Evolutionary conservation across 1,140 invertebrate species (phyloP).

Genomic region (Lineus longissimus): DNA sequence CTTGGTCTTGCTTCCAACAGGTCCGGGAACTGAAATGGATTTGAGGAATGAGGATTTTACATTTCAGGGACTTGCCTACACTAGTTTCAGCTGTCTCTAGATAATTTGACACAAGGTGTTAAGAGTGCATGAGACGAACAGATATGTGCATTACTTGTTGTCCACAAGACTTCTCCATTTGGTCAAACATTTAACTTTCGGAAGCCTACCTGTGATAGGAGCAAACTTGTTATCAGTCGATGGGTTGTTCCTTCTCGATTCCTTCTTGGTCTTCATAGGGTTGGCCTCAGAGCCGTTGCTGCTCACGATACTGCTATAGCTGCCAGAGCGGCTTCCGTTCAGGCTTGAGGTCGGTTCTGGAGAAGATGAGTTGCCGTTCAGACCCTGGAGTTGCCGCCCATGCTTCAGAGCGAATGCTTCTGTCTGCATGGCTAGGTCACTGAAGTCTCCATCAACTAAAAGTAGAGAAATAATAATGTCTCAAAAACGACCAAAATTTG

Average conservation of each 20-base stretch:
- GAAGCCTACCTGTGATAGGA: no score
- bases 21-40: no score
- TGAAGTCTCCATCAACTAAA: constrained; percentile 36
- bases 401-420: constrained; percentile 45
- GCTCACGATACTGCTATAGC: constrained; percentile 48
- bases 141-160: no score
- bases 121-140: no score
- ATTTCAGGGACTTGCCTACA: no score
- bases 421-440: constrained; percentile 45
- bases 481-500: not conserved
- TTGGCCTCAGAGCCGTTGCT: constrained; percentile 23
- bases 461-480: not conserved
- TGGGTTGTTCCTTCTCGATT: not conserved
- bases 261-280: not conserved
- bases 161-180: no score
- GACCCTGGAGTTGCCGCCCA: not conserved
- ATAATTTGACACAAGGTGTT: no score
- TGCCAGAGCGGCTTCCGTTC: constrained; percentile 35
- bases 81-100: no score
- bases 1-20: no score
- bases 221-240: no score
- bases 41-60: no score
- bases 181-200: no score
- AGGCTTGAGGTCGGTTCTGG: constrained; percentile 12
- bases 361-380: constrained; percentile 6